A percentile compares a stretch with the other conserved stretches of the same genome.
phyloP scores from a whole-genome alignment of 2,113 vertebrate genomes.

The Alosa alosa region DNA sequence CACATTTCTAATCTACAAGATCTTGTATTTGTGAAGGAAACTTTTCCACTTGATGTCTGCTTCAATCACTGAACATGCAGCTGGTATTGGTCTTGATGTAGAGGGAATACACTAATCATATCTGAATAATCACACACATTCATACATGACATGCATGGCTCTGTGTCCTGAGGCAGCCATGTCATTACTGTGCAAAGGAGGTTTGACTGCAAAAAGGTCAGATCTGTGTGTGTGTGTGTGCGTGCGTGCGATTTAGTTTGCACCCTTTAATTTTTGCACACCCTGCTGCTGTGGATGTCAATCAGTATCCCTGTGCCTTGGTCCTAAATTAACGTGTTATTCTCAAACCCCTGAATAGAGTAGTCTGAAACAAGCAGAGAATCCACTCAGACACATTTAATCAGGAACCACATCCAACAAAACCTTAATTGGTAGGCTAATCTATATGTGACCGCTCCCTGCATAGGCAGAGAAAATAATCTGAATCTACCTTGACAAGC shows the following conservation, averaged over 20 bases:
- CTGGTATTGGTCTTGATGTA: neutral
- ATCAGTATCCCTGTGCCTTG: neutral
- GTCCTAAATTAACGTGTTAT: neutral
- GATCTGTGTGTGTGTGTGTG: neutral
- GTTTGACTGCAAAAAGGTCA: neutral
- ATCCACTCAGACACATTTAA: neutral
- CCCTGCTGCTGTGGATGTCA: neutral
- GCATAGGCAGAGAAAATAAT: neutral
- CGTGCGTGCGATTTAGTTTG: neutral
- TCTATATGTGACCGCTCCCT: neutral
- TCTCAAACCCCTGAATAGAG: neutral
- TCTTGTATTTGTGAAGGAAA: neutral
- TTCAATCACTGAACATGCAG: neutral
- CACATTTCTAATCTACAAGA: neutral
- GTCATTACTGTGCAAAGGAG: slow-evolving; percentile 19
- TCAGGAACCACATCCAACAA: neutral
- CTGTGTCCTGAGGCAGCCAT: neutral
- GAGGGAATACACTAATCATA: neutral
- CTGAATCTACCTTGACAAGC: neutral
- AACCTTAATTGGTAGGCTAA: neutral
- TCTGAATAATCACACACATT: slow-evolving; percentile 10
- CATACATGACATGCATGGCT: neutral
- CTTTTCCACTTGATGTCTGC: neutral
- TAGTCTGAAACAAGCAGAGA: neutral
- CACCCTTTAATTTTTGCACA: neutral